A percentile compares a stretch with the other conserved stretches of the same genome.
These are phyloP conservation scores for Sialia sialis DNA, from an alignment of 2,113 vertebrate genomes.

Conservation along the genomic window DNA sequence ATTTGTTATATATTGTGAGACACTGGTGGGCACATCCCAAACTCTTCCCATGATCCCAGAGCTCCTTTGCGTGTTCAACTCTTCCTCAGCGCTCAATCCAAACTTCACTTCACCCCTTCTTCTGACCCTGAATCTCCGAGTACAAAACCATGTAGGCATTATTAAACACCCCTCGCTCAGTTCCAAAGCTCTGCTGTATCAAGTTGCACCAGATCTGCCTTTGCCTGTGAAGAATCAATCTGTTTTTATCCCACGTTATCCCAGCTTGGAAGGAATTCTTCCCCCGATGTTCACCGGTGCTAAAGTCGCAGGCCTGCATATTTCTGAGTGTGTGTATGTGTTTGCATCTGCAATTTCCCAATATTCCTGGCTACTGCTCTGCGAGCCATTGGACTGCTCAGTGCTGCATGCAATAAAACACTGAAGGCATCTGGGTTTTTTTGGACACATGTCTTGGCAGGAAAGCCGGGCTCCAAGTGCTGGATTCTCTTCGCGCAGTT, in stretches of 20 bases:
- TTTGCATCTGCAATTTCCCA: slow-evolving; percentile 54
- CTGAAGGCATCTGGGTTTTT: slow-evolving; percentile 71
- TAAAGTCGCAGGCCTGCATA: slow-evolving; percentile 36
- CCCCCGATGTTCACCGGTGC: neutral
- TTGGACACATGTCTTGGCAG: slow-evolving; percentile 65
- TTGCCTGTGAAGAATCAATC: neutral
- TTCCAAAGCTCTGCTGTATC: neutral
- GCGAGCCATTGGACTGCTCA: slow-evolving; percentile 43
- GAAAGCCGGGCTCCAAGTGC: slow-evolving; percentile 38
- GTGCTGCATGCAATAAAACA: slow-evolving; percentile 60
- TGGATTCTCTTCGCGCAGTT: slow-evolving; percentile 57
- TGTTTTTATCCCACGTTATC: neutral
- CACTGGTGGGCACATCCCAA: no score
- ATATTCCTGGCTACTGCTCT: slow-evolving; percentile 53
- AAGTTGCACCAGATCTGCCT: neutral
- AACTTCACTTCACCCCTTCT: neutral
- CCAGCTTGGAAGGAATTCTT: neutral
- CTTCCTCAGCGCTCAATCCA: neutral
- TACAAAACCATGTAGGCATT: neutral
- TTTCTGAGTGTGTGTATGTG: slow-evolving; percentile 28
- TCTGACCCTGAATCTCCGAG: neutral
- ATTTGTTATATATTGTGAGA: neutral
- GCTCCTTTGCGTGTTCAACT: neutral
- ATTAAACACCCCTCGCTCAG: neutral
- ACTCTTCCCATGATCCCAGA: neutral